Conservation (phyloP, 2,797 vertebrate species). For the Rhynchonycteris naso region DNA sequence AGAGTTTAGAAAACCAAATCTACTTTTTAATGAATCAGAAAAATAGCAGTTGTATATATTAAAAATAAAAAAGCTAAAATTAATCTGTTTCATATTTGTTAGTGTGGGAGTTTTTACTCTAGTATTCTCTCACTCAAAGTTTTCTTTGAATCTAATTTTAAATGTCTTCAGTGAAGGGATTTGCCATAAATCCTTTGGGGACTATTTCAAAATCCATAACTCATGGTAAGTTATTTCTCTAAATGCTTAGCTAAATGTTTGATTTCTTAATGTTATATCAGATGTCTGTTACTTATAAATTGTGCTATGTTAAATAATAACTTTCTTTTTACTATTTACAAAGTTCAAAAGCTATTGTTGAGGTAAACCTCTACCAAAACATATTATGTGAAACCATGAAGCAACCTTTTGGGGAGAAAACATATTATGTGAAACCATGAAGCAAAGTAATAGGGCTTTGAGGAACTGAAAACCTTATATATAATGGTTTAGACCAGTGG, state of each 20-base stretch:
- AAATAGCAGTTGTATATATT: conserved; percentile 51
- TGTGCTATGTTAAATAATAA: conserved; percentile 41
- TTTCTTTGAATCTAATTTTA: conserved; percentile 75
- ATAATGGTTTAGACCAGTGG: not conserved
- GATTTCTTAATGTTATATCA: conserved; percentile 76
- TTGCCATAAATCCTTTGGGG: conserved; percentile 66
- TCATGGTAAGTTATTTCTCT: conserved; percentile 63
- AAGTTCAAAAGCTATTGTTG: conserved; percentile 20
- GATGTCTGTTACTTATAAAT: conserved; percentile 52
- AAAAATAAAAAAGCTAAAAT: conserved; percentile 70
- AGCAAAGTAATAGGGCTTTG: not conserved
- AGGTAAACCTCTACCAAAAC: not conserved
- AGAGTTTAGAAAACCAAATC: conserved; percentile 63
- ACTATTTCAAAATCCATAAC: conserved; percentile 67
- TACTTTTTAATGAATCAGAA: conserved; percentile 66
- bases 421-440: not conserved
- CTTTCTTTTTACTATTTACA: conserved; percentile 2
- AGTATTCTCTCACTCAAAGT: conserved; percentile 69
- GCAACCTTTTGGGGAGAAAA: not conserved
- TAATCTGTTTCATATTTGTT: conserved; percentile 79
- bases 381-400: not conserved
- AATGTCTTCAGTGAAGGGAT: conserved; percentile 70
- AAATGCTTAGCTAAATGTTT: conserved; percentile 66
- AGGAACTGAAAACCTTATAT: not conserved
- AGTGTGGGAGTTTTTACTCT: conserved; percentile 76